Base-by-base conservation (phyloP, 2,113 vertebrate species). In the Channa argus region DNA sequence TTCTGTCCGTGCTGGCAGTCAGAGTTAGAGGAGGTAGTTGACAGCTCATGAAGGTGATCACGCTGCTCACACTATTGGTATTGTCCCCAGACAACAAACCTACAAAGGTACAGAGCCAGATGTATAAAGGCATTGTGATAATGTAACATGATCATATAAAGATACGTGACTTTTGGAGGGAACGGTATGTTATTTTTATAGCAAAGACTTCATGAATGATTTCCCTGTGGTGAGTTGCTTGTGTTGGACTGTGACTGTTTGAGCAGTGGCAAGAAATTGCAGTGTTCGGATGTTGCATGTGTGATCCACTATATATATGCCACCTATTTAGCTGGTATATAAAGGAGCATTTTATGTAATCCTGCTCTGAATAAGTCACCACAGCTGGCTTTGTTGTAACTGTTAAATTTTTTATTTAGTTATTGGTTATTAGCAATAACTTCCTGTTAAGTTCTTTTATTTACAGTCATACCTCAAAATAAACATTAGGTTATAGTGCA, bases 1-100 rank as follows among this genome's bases (percentile, higher is more conserved):
- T 15, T 78, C 46, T 46, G 68, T 64, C 67, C 63, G 1, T 49
- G 39, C 77, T 83, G 86, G 77, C 82, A 80, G 65, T 79, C 13
- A 36, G 37, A 77, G 44, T 64, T 45, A 71, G 63, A 79, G 67
- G 37, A 70, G 69, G 63, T 53, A 68, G 74, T 79, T 72, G 74
- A 59, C 43, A 71, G 74, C 54, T 69, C 52, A 24, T 37, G 33
- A 63, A 12, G 63, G 46, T 65, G 34, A 74, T 37, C 62, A 73
- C 36, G 51, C 65, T 37, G 63, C 43, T 77, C 60, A 41, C 38
- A 13, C 34, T 55, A 50, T 24, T 24, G 24, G 24, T 24, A 24
- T 24, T 24, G 24, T 8, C 8, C 55, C 14, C 10, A 50, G 45
- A 51, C 45, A n/a, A 63, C 58, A 72, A 46, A 46, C 37, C 2